A percentile compares a stretch with the other conserved stretches of the same genome.
phyloP scores from a whole-genome alignment of 2,888 invertebrate genomes.

The Glyphotaelius pellucidus region DNA sequence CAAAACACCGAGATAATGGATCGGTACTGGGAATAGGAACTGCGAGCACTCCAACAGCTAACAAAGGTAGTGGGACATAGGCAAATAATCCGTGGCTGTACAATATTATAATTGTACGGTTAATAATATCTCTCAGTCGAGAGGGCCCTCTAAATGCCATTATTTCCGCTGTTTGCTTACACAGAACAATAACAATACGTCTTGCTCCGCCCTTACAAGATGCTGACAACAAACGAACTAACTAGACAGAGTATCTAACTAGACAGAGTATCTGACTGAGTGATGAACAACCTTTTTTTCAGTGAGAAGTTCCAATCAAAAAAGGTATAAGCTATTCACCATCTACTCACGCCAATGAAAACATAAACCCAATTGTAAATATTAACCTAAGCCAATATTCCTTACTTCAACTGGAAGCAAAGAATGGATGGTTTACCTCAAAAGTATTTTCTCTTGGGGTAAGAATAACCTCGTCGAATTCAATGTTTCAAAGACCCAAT shows the following conservation, averaged over 20 bases:
- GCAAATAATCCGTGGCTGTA: constrained; percentile 1
- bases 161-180: constrained; percentile 46
- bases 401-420: too few relatives aligned
- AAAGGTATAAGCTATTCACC: background rate
- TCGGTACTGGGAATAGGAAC: background rate
- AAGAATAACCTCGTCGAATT: too few relatives aligned
- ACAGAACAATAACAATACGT: constrained; percentile 51
- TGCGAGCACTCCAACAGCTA: background rate
- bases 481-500: too few relatives aligned
- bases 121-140: constrained; percentile 15
- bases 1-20: background rate
- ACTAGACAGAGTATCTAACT: background rate
- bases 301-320: background rate
- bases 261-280: background rate
- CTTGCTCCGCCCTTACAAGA: constrained; percentile 30
- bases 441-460: too few relatives aligned
- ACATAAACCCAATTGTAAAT: too few relatives aligned
- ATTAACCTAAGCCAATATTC: too few relatives aligned
- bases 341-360: too few relatives aligned
- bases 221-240: constrained; percentile 18
- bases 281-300: background rate
- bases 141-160: constrained; percentile 27
- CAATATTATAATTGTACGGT: constrained; percentile 16
- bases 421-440: too few relatives aligned
- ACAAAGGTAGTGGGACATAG: background rate